Percentiles rank a stretch among this genome's conserved stretches.
phyloP scores from a whole-genome alignment of 2,888 invertebrate genomes.

The Trachelus stipa region DNA sequence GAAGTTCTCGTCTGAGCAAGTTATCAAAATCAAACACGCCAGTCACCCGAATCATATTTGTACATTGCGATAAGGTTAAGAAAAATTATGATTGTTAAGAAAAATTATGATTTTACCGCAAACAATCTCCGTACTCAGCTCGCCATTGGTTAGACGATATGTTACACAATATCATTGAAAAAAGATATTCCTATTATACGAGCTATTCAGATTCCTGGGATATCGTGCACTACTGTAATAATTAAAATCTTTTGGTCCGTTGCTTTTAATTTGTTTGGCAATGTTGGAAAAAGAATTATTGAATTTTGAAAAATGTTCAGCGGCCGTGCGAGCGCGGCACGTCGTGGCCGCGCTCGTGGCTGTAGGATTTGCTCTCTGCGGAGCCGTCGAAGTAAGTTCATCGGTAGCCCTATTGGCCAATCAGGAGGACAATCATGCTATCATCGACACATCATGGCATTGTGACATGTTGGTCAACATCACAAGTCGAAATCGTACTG shows the following conservation, averaged over 20 bases:
- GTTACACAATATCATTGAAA: slow-evolving; percentile 5
- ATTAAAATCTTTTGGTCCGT: neutral
- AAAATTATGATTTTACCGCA: slow-evolving; percentile 11
- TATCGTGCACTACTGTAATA: neutral
- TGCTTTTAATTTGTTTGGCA: neutral
- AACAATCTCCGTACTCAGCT: neutral
- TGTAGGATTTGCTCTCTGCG: slow-evolving; percentile 70
- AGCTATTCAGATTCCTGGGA: neutral
- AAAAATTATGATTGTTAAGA: slow-evolving; percentile 4
- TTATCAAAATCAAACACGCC: slow-evolving; percentile 43
- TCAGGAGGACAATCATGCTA: slow-evolving; percentile 63
- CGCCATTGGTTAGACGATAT: neutral
- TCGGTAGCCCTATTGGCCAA: slow-evolving; percentile 71
- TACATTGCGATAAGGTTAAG: slow-evolving; percentile 18
- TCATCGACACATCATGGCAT: slow-evolving; percentile 64
- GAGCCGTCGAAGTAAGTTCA: slow-evolving; percentile 71
- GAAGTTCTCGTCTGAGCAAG: slow-evolving; percentile 12
- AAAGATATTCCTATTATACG: neutral
- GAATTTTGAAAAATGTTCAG: slow-evolving; percentile 34
- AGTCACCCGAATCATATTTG: slow-evolving; percentile 12
- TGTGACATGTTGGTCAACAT: slow-evolving; percentile 64
- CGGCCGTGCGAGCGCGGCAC: slow-evolving; percentile 67
- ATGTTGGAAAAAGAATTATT: neutral
- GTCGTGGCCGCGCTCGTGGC: slow-evolving; percentile 69
- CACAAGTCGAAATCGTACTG: slow-evolving; percentile 60